Conservation (phyloP, 2,888 invertebrate genomes). For the Desoria tigrina region DNA sequence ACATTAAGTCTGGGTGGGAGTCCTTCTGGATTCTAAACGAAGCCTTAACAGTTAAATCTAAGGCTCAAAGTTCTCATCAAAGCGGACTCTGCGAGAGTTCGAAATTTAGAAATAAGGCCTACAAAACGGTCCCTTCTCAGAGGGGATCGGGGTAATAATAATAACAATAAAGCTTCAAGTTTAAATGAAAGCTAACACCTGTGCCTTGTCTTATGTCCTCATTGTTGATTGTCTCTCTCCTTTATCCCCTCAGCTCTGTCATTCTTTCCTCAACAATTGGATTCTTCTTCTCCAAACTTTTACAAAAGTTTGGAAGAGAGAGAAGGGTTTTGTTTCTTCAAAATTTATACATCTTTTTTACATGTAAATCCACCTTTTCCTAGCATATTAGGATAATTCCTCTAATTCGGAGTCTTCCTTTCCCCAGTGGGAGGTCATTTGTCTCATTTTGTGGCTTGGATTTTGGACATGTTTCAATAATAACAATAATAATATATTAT, state of each 20-base stretch:
- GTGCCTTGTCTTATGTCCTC: slow-evolving; percentile 18
- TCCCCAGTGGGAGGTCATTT: slow-evolving; percentile 6
- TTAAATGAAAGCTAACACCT: slow-evolving; percentile 27
- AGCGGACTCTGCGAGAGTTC: too few species aligned
- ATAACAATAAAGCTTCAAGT: slow-evolving; percentile 14
- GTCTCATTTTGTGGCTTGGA: too few species aligned
- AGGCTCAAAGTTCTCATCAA: too few species aligned
- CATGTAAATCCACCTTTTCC: too few species aligned
- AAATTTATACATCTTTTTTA: background rate
- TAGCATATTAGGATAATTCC: too few species aligned
- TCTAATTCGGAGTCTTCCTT: too few species aligned
- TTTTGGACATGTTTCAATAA: too few species aligned
- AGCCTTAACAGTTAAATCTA: too few species aligned
- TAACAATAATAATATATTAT: too few species aligned
- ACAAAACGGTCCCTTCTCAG: background rate
- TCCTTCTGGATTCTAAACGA: too few species aligned
- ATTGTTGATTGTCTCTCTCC: slow-evolving; percentile 10
- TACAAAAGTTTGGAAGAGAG: background rate
- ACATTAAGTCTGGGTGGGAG: too few species aligned
- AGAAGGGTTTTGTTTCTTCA: background rate
- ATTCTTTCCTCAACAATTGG: slow-evolving; percentile 1
- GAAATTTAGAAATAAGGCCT: too few species aligned
- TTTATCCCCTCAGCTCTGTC: background rate
- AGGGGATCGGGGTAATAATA: slow-evolving; percentile 12
- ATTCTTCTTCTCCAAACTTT: background rate